Base-by-base conservation (phyloP, 35 echinoderm and acorn worm genomes). In the Heliocidaris erythrogramma region DNA sequence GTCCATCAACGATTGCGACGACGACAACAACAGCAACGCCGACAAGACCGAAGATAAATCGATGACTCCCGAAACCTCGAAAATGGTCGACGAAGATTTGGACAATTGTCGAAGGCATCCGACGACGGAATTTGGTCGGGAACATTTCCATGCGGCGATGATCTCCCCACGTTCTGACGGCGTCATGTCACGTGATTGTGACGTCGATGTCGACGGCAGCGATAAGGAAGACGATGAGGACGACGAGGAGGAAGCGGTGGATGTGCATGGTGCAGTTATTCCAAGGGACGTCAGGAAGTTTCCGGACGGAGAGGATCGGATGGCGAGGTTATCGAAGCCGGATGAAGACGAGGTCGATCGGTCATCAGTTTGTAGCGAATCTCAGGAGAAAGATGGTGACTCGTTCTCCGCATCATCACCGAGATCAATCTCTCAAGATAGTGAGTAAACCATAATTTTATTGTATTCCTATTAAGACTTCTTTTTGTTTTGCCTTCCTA, bases 1-100 rank as follows among this genome's bases (percentile, higher is more conserved):
- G 84, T 97, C 96, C 30, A 84, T 97, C 9, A 95, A 95, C 32
- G 97, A 97, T 18, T 94, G 92, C 71, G 96, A 96, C 29, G 96
- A 95, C 14, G 85, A 94, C 18, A 92, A 95, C 86, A 59, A 49
- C 27, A 92, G 92, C 93, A 93, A 95, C 12, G 93, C 50, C 16
- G 92, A 49, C 13, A 91, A 94, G 13, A 94, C 94, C 30, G 92
- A 93, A 18, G 93, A 93, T 52, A 95, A 96, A 84, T 69, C 90
- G 31, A 95, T 59, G 85, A 78, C 95, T 24, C 48, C 12, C 18
- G 94, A 93, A 93, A 88, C 91, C 1, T 96, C 85, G 94, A 96
- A 93, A 14, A 50, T 93, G 31, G 90, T 95, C 12, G 96, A 98
- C 9, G 92, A 96, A 2, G 78, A 95, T n/a, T 11, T 85, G 59